A percentile compares a stretch with the other conserved stretches of the same genome.
Conservation (phyloP, 2,888 invertebrate species). For the Cryptus armator region DNA sequence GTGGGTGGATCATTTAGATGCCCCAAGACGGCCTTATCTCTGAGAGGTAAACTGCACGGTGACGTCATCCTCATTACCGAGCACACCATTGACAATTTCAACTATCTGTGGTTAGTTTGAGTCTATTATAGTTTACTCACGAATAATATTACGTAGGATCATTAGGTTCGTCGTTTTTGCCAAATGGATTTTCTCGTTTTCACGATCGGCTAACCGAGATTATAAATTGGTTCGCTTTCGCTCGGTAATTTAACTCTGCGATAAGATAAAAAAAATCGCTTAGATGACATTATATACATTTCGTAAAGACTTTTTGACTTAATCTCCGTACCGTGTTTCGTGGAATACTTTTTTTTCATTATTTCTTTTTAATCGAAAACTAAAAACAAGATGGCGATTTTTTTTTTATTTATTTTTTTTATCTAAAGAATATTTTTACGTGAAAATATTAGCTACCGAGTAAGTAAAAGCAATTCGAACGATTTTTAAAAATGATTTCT, state of each 20-base stretch:
- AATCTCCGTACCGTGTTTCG: no score
- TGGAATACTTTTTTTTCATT: no score
- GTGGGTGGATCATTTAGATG: conserved; percentile 64
- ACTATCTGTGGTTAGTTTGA: neutral
- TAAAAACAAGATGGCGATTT: no score
- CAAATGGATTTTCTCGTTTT: conserved; percentile 3
- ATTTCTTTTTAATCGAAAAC: no score
- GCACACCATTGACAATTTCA: conserved; percentile 37
- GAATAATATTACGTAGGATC: neutral
- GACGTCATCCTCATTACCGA: conserved; percentile 65
- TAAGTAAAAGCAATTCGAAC: neutral
- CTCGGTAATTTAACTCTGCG: neutral
- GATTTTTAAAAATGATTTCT: neutral
- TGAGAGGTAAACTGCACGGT: conserved; percentile 8
- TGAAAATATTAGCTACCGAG: no score
- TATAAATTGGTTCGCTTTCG: neutral
- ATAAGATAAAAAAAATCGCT: neutral
- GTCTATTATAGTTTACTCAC: conserved; percentile 20
- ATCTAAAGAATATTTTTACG: no score
- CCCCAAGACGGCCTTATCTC: conserved; percentile 65
- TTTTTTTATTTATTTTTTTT: no score
- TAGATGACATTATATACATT: neutral
- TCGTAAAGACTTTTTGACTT: no score
- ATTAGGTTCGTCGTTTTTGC: conserved; percentile 7
- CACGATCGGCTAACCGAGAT: conserved; percentile 24